Evolutionary conservation across 2,888 invertebrate genomes (phyloP).

Genomic region (Pantelozetes paolii): DNA sequence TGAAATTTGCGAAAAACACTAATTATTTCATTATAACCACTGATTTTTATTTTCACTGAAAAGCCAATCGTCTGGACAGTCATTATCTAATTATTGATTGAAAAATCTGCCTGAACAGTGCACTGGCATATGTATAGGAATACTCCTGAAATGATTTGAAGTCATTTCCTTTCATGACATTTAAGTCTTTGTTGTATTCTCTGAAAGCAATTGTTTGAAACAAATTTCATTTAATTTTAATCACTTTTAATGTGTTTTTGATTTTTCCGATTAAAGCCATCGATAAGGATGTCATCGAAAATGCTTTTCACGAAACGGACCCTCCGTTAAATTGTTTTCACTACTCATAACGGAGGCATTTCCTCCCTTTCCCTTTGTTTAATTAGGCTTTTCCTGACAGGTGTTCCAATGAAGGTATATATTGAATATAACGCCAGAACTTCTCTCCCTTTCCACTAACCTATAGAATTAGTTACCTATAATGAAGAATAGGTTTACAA

Average conservation of each 20-base stretch:
- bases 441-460: too few relatives aligned
- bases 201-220: neutral
- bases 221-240: neutral
- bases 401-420: conserved; percentile 31
- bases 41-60: too few relatives aligned
- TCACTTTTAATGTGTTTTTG: neutral
- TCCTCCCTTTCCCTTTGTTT: conserved; percentile 10
- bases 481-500: neutral
- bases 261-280: neutral
- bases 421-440: neutral
- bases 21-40: too few relatives aligned
- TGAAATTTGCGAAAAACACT: too few relatives aligned
- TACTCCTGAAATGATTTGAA: too few relatives aligned
- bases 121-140: too few relatives aligned
- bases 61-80: too few relatives aligned
- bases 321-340: conserved; percentile 1
- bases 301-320: neutral
- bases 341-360: conserved; percentile 16
- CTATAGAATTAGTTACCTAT: neutral
- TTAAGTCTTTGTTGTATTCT: neutral
- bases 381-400: conserved; percentile 33
- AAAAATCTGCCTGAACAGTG: too few relatives aligned
- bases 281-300: conserved; percentile 21
- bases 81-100: too few relatives aligned
- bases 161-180: neutral